Evolutionary conservation across 1,140 invertebrate genomes (phyloP).

Genomic region (Pseudomyrmex gracilis): DNA sequence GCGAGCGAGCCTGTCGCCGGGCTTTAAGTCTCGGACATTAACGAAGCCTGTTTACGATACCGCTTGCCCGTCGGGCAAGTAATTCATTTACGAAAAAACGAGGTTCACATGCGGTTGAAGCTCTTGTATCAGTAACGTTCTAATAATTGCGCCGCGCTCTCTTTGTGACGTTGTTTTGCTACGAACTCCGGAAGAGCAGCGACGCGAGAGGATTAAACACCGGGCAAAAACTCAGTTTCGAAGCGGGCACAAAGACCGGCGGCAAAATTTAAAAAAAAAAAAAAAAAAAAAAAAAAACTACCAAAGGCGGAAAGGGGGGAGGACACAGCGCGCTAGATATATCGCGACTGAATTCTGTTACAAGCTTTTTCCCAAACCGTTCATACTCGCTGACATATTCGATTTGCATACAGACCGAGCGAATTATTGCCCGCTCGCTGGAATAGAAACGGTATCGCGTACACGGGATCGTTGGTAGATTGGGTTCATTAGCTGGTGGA

Average conservation of each 20-base stretch:
- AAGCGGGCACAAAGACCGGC: slow-evolving; percentile 24
- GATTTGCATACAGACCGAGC: slow-evolving; percentile 65
- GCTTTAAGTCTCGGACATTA: slow-evolving; percentile 74
- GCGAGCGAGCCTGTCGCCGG: slow-evolving; percentile 65
- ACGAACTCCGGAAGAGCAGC: slow-evolving; percentile 23
- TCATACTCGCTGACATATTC: slow-evolving; percentile 65
- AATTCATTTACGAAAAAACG: slow-evolving; percentile 62
- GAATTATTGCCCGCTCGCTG: slow-evolving; percentile 66
- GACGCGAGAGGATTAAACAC: slow-evolving; percentile 56
- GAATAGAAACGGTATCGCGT: slow-evolving; percentile 68
- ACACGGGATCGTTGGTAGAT: slow-evolving; percentile 65
- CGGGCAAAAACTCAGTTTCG: slow-evolving; percentile 43
- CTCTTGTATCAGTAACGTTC: slow-evolving; percentile 43
- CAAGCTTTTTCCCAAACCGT: slow-evolving; percentile 58
- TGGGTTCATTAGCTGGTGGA: slow-evolving; percentile 77
- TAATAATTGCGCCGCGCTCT: slow-evolving; percentile 62
- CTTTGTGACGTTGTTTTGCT: slow-evolving; percentile 31
- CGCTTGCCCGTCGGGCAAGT: slow-evolving; percentile 53
- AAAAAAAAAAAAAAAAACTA: slow-evolving; percentile 4
- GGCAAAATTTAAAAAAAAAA: slow-evolving; percentile 34
- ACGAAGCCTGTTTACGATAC: slow-evolving; percentile 77
- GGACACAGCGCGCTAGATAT: slow-evolving; percentile 25
- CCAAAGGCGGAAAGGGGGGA: no score
- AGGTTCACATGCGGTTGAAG: slow-evolving; percentile 51
- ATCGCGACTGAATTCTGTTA: slow-evolving; percentile 57